phyloP scores from a whole-genome alignment of 1,140 invertebrate genomes.

The Bactericera cockerelli region DNA sequence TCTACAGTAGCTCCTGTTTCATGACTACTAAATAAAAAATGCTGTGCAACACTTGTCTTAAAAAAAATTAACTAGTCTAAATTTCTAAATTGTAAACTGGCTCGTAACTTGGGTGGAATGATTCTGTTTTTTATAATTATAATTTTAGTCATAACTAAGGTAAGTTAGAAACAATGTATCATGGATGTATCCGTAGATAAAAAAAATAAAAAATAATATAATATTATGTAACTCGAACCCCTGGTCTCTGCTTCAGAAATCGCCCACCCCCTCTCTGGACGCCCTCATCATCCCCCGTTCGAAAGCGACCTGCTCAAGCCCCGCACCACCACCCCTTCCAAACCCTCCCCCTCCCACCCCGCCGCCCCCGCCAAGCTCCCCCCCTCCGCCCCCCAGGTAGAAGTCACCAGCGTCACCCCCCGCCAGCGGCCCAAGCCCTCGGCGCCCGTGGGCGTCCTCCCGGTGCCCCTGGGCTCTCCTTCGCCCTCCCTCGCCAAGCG shows the following conservation, averaged over 20 bases:
- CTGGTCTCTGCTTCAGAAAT: constrained; percentile 39
- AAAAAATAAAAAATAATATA: too few relatives aligned
- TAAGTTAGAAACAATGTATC: too few relatives aligned
- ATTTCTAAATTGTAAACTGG: too few relatives aligned
- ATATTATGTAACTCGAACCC: too few relatives aligned
- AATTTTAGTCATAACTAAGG: too few relatives aligned
- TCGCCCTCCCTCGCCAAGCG: constrained; percentile 14
- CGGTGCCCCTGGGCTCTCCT: constrained; percentile 13
- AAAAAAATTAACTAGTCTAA: too few relatives aligned
- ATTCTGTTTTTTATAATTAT: too few relatives aligned
- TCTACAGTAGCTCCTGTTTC: too few relatives aligned
- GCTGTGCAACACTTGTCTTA: too few relatives aligned
- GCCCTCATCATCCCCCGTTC: constrained; percentile 44
- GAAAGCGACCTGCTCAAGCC: constrained; percentile 44
- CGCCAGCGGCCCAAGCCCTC: constrained; percentile 63
- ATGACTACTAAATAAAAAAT: too few relatives aligned
- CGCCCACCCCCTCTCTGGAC: constrained; percentile 43
- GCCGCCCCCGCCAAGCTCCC: constrained; percentile 24
- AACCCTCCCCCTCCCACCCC: constrained; percentile 31
- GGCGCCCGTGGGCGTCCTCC: constrained; percentile 28
- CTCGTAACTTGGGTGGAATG: too few relatives aligned
- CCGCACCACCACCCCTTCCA: constrained; percentile 37
- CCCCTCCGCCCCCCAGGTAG: constrained; percentile 33
- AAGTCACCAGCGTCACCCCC: constrained; percentile 68
- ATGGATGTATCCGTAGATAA: too few relatives aligned